Evolutionary conservation across 2,113 vertebrate species (phyloP).

Genomic region (Penelope pileata): DNA sequence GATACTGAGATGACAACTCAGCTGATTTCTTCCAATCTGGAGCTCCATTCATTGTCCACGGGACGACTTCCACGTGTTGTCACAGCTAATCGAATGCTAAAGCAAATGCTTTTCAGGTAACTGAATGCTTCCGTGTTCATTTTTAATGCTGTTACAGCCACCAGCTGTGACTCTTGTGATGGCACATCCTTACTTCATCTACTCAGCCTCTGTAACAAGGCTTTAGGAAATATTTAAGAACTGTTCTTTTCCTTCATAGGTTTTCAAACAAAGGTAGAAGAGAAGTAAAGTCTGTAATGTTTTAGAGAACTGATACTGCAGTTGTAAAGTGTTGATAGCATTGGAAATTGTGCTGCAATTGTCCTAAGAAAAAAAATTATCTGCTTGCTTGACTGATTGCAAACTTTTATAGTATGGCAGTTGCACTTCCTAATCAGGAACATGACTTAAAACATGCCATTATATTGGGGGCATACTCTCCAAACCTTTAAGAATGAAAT

Average conservation of each 20-base stretch:
- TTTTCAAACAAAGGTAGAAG: background rate
- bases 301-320: accelerated
- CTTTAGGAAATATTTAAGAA: background rate
- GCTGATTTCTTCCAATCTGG: slow-evolving; percentile 97
- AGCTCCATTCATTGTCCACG: slow-evolving; percentile 93
- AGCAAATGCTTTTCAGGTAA: slow-evolving; percentile 99
- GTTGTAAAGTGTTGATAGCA: accelerated
- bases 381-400: background rate
- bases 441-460: accelerated
- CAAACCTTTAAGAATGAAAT: background rate
- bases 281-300: background rate
- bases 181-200: background rate
- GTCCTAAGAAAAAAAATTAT: background rate
- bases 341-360: background rate
- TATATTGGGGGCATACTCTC: background rate
- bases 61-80: slow-evolving; percentile 90
- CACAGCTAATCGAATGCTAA: slow-evolving; percentile 96
- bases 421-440: background rate
- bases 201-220: accelerated
- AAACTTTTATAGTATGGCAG: background rate
- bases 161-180: accelerated
- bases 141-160: background rate
- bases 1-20: slow-evolving; percentile 99
- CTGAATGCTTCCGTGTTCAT: accelerated
- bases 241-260: background rate